Evolutionary conservation across 2,888 invertebrate species (phyloP), one percentile per base, ranked within the genome.

Genomic region (Amphimallon solstitiale): DNA sequence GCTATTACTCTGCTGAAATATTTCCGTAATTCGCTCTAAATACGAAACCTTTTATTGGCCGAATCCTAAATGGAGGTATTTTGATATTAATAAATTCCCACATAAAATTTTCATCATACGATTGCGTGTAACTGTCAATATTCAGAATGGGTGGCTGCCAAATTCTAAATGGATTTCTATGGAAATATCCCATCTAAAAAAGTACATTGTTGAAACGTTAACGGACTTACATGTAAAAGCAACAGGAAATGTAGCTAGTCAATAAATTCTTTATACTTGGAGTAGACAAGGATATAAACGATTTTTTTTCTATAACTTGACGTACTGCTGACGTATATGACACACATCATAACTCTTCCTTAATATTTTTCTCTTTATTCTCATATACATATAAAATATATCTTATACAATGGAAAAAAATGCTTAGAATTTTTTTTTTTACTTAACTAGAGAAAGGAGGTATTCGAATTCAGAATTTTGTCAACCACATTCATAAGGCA

Each of bases 231-330:
- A 21, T 21, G 21, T 10, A 19, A 23, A 48, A 21, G 48, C n/a
- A 48, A 48, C 21, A 23, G 48, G 48, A 48, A 21, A 48, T 48
- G 21, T 19, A 23, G 48, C 48, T 19, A 48, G 48, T 48, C 48
- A 21, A 48, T 23, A 48, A 21, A 48, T 48, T 48, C 48, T 21
- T 48, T 48, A 23, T 23, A 23, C 48, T 48, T 48, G 29, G 9
- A 48, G 23, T 21, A 19, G 48, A 23, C 48, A 48, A 12, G 21
- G 21, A 10, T 48, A 48, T 19, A 48, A 48, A 21, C 10, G 48
- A 48, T 6, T 12, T 21, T 19, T 48, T 23, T 46, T 10, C 10
- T 10, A 48, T 48, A 17, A 19, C 10, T 48, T 48, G 48, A 12
- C 23, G 21, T 10, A 48, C n/a, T 48, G 19, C 19, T 19, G 17